Base-by-base conservation (phyloP, 2,113 vertebrate genomes). In the Dasypus novemcinctus region DNA sequence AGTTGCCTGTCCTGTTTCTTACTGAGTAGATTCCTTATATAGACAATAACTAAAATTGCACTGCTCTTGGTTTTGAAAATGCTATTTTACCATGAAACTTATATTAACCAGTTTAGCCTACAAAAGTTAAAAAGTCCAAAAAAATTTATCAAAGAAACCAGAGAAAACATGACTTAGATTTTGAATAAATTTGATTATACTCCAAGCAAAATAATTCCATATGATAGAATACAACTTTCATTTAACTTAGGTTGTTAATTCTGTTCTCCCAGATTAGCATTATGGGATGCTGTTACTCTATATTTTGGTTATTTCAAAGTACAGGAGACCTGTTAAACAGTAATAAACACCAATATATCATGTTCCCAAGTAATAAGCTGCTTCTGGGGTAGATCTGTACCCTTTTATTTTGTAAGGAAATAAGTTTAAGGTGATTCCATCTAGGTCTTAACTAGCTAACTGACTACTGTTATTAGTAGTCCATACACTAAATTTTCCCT, bases 31-130 rank as follows among this genome's bases (percentile, higher is more conserved):
- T 89, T 81, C 18, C 15, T 23, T 74, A 95, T 29, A 64, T 21
- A 72, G 79, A 23, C 66, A 88, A 86, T 68, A 94, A 82, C n/a
- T 75, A 33, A 92, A 94, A 59, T 81, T 38, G 91, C 9, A 82
- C 29, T 18, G 64, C 31, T 93, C 12, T 87, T 87, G 41, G 81
- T 81, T 93, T 85, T 96, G 80, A 94, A 94, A 94, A 68, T 93
- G 33, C 46, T 89, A 14, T 49, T 83, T 85, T 75, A 87, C n/a
- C 20, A 69, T 84, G n/a, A 97, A 82, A 90, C 52, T 52, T 72
- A 49, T 78, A 92, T 76, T 61, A 90, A 13, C 61, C 81, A 94
- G 76, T 46, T 86, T 87, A 84, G 33, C n/a, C 52, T 82, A 29
- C 68, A 88, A 93, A 89, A 13, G 15, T 66, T 3, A 31, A 46